Percentiles rank a stretch among this genome's conserved stretches.
These are phyloP conservation scores for Agrypnia vestita DNA, from an alignment of 1,140 invertebrate species.

Conservation along the genomic window DNA sequence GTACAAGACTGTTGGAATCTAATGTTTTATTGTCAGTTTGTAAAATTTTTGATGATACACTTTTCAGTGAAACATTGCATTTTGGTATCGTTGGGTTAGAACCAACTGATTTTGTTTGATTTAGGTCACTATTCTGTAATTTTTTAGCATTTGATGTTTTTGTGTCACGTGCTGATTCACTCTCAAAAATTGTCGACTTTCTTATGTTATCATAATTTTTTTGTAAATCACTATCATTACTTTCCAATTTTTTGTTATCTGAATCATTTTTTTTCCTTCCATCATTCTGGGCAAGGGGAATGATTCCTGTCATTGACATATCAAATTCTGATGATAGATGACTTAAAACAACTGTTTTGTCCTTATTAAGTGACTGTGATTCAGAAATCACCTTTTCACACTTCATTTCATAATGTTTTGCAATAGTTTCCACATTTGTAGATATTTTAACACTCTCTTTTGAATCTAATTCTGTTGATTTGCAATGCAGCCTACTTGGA, in stretches of 20 bases:
- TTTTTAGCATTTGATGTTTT: too few relatives aligned
- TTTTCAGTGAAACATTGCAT: constrained; percentile 44
- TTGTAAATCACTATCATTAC: neutral
- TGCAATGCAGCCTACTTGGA: neutral
- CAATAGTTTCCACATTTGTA: too few relatives aligned
- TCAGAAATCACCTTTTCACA: too few relatives aligned
- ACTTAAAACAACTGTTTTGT: constrained; percentile 44
- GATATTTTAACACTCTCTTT: too few relatives aligned
- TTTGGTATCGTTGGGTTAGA: constrained; percentile 35
- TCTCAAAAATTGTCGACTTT: too few relatives aligned
- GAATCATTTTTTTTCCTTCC: constrained; percentile 20
- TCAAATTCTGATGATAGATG: constrained; percentile 13
- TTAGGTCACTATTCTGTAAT: neutral
- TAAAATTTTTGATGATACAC: neutral
- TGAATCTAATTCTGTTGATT: neutral
- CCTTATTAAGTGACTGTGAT: neutral
- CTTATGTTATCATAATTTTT: too few relatives aligned
- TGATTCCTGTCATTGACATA: constrained; percentile 45
- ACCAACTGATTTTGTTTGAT: constrained; percentile 47
- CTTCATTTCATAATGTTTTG: too few relatives aligned
- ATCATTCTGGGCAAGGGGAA: neutral
- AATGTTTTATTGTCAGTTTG: constrained; percentile 37
- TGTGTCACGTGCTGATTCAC: too few relatives aligned
- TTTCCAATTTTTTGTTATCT: neutral
- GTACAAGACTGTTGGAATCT: constrained; percentile 3